A percentile compares a stretch with the other conserved stretches of the same genome.
Evolutionary conservation across 2,797 vertebrate genomes (phyloP).

Genomic region (Sparus aurata): DNA sequence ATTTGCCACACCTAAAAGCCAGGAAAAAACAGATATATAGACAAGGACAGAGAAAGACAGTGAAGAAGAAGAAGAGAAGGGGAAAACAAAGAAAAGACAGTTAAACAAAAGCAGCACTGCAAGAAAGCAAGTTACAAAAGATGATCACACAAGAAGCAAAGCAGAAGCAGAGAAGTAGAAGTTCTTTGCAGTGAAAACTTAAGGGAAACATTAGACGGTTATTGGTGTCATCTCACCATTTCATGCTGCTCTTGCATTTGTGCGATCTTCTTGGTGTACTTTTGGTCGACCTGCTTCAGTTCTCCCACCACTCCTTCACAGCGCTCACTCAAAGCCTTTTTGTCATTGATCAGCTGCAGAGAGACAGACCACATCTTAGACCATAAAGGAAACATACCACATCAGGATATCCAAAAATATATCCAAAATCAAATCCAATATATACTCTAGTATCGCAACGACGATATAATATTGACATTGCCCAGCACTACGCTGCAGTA

Average conservation of each 20-base stretch:
- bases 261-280: conserved; percentile 90
- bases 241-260: conserved; percentile 95
- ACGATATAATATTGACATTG: no score
- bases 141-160: conserved; percentile 3
- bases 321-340: conserved; percentile 91
- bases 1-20: conserved; percentile 92
- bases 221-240: conserved; percentile 85
- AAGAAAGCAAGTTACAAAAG: conserved; percentile 5
- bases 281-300: conserved; percentile 92
- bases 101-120: conserved; percentile 62
- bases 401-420: no score
- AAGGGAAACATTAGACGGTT: not conserved
- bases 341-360: conserved; percentile 93
- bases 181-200: not conserved
- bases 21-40: conserved; percentile 69
- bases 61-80: not conserved
- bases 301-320: conserved; percentile 91
- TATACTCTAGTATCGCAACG: no score
- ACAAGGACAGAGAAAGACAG: conserved; percentile 32
- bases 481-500: no score
- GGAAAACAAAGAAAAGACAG: conserved; percentile 42
- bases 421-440: no score
- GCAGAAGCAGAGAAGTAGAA: conserved; percentile 29
- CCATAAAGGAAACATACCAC: not conserved
- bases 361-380: not conserved